These are phyloP conservation scores for Archaeoteleia sp. DNA, from an alignment of 2,888 invertebrate species.

Conservation along the genomic window DNA sequence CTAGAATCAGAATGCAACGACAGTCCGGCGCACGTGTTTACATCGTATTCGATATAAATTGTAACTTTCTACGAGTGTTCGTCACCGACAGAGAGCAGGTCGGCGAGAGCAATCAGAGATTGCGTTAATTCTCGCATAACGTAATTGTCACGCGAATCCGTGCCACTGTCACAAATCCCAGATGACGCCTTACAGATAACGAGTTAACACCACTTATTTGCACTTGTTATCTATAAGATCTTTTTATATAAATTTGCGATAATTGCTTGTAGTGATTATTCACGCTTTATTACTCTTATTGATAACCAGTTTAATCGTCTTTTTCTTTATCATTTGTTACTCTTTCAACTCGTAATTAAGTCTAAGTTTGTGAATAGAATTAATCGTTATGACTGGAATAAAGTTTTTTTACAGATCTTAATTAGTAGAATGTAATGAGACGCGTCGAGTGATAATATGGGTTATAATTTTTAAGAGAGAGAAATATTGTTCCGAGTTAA, in stretches of 20 bases:
- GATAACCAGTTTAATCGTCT: constrained; percentile 16
- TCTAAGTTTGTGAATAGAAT: not conserved
- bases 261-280: constrained; percentile 3
- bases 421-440: too few species aligned
- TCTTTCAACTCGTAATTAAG: not conserved
- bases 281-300: constrained; percentile 8
- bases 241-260: not conserved
- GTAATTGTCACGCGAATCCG: constrained; percentile 36
- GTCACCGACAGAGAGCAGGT: constrained; percentile 8
- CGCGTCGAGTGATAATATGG: too few species aligned
- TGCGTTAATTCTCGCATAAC: constrained; percentile 29
- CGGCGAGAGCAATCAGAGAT: constrained; percentile 9
- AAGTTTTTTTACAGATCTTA: too few species aligned
- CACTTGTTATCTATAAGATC: constrained; percentile 15
- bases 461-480: too few species aligned
- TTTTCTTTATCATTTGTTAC: constrained; percentile 1
- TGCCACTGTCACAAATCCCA: constrained; percentile 26
- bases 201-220: constrained; percentile 23
- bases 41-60: constrained; percentile 7
- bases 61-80: not conserved
- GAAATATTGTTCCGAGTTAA: too few species aligned
- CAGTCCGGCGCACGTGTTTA: constrained; percentile 29
- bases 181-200: constrained; percentile 19
- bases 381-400: too few species aligned
- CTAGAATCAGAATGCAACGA: constrained; percentile 37